Evolutionary conservation across 2,113 vertebrate species (phyloP).

Genomic region (Calyptommatus sinebrachiatus): DNA sequence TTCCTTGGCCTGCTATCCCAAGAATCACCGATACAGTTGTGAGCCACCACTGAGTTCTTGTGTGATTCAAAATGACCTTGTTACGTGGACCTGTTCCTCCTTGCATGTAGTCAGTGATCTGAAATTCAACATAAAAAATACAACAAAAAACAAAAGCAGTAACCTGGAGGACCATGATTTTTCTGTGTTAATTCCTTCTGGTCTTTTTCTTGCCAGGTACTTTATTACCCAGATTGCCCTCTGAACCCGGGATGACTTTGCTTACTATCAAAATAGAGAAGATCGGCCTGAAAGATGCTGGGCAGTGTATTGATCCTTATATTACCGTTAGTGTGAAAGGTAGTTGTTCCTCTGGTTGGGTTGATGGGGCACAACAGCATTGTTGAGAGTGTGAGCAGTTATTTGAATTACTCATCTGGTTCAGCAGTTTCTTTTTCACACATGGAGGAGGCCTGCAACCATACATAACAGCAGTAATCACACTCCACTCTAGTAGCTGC

Average conservation of each 20-base stretch:
- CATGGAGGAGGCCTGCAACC: no score
- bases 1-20: no score
- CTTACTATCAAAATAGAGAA: slow-evolving; percentile 95
- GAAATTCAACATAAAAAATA: background rate
- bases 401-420: no score
- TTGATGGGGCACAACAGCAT: background rate
- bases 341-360: slow-evolving; percentile 54
- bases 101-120: background rate
- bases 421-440: no score
- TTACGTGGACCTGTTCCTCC: background rate
- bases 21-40: no score
- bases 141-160: background rate
- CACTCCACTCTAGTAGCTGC: no score
- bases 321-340: slow-evolving; percentile 96
- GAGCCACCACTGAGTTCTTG: background rate
- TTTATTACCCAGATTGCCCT: slow-evolving; percentile 91
- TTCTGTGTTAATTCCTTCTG: background rate
- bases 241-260: slow-evolving; percentile 93
- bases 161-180: background rate
- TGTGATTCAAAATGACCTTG: background rate
- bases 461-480: no score
- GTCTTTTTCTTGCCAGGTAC: slow-evolving; percentile 79
- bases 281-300: slow-evolving; percentile 96
- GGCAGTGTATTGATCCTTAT: slow-evolving; percentile 97
- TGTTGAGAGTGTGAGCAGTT: background rate